A percentile compares a stretch with the other conserved stretches of the same genome.
Conservation (phyloP, 2,113 vertebrate genomes). For the Morone saxatilis region DNA sequence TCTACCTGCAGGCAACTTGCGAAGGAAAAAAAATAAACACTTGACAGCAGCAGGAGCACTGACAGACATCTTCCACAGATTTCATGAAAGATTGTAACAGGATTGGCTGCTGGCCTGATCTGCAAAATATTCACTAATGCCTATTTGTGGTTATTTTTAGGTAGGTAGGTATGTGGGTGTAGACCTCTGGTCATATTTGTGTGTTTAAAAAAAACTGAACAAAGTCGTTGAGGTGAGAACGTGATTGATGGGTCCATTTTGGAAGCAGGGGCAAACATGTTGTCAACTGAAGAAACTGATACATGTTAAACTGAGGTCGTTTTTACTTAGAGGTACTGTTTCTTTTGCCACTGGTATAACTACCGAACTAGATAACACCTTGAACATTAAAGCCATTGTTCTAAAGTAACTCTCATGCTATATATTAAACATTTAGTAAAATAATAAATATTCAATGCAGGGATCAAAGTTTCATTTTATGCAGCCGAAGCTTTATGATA, state of each 20-base stretch:
- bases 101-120: not conserved
- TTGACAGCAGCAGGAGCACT: not conserved
- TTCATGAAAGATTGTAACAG: not conserved
- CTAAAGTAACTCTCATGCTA: slow-evolving; percentile 28
- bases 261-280: not conserved
- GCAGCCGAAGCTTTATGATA: slow-evolving; percentile 40
- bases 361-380: not conserved
- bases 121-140: not conserved
- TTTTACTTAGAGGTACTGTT: not conserved
- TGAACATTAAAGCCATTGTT: slow-evolving; percentile 50
- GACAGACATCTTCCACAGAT: not conserved
- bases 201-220: not conserved
- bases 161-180: not conserved
- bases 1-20: not conserved
- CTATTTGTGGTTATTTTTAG: not conserved
- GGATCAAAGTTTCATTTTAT: slow-evolving; percentile 64
- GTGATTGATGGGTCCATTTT: not conserved
- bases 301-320: not conserved
- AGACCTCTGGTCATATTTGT: not conserved
- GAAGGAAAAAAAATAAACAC: too few relatives aligned
- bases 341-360: slow-evolving; percentile 2
- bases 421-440: slow-evolving; percentile 60
- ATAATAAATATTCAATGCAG: slow-evolving; percentile 54
- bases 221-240: not conserved
- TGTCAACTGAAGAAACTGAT: not conserved